Conservation (phyloP, 2,797 vertebrate species). For the Pseudotriccus pelzelni region DNA sequence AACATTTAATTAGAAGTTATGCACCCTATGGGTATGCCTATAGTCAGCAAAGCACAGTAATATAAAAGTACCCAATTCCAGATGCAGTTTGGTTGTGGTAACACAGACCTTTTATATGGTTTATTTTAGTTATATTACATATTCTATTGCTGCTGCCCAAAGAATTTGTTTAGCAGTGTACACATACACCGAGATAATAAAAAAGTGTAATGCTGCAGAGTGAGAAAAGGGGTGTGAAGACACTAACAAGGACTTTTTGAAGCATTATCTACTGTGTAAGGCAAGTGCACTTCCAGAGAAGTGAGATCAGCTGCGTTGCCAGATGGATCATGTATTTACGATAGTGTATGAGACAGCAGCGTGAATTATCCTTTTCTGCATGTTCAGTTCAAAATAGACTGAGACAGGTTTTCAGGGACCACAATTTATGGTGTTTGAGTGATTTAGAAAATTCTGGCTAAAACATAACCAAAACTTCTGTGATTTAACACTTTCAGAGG, state of each 20-base stretch:
- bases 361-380: not conserved
- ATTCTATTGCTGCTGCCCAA: not conserved
- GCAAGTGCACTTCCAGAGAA: not conserved
- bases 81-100: not conserved
- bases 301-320: not conserved
- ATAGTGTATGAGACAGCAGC: not conserved
- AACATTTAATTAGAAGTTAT: conserved; percentile 11
- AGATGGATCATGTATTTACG: not conserved
- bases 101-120: not conserved
- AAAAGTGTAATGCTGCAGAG: not conserved
- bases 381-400: not conserved
- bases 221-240: not conserved
- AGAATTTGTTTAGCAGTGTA: not conserved
- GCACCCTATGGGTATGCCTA: not conserved
- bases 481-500: not conserved
- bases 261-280: not conserved
- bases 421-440: not conserved
- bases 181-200: not conserved
- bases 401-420: not conserved
- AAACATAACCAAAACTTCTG: fast-evolving
- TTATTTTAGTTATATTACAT: not conserved
- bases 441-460: not conserved
- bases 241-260: not conserved
- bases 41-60: not conserved
- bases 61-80: not conserved